A percentile compares a stretch with the other conserved stretches of the same genome.
Evolutionary conservation across 2,888 invertebrate genomes (phyloP).

Genomic region (Ferdinandea cuprea): DNA sequence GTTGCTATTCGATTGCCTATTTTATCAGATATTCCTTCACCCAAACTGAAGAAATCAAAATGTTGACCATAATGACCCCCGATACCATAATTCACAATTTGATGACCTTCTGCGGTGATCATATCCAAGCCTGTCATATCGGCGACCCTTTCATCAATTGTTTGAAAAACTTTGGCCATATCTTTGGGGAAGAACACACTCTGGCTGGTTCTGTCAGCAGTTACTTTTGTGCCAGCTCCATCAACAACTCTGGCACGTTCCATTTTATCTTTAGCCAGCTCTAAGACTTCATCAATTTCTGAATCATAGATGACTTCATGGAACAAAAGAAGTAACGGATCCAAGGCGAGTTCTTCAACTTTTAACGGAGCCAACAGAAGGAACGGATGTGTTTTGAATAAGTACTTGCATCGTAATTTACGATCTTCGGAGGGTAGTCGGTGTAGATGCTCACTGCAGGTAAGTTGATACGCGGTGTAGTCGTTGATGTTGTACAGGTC

Average conservation of each 20-base stretch:
- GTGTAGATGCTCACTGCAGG: conserved; percentile 84
- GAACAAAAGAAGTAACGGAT: conserved; percentile 84
- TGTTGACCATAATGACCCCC: conserved; percentile 87
- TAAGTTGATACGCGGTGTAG: conserved; percentile 40
- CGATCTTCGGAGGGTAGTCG: conserved; percentile 81
- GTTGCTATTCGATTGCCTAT: conserved; percentile 81
- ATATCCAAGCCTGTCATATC: conserved; percentile 85
- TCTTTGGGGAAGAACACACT: conserved; percentile 74
- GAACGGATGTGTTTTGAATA: conserved; percentile 81
- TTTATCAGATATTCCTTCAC: not conserved
- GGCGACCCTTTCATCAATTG: conserved; percentile 84
- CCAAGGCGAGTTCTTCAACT: conserved; percentile 84
- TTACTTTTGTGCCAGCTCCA: conserved; percentile 86
- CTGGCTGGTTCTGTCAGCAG: conserved; percentile 78
- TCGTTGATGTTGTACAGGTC: conserved; percentile 46
- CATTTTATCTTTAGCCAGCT: conserved; percentile 84
- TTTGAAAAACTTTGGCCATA: conserved; percentile 84
- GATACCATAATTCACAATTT: conserved; percentile 82
- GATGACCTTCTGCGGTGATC: conserved; percentile 85
- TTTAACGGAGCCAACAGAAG: conserved; percentile 83
- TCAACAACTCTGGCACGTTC: conserved; percentile 86
- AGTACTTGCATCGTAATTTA: conserved; percentile 80
- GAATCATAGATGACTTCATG: conserved; percentile 85
- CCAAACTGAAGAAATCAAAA: conserved; percentile 77
- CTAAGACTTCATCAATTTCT: conserved; percentile 85